These are phyloP conservation scores for Opisthograptis luteolata DNA, from an alignment of 2,888 invertebrate genomes.

Conservation along the genomic window DNA sequence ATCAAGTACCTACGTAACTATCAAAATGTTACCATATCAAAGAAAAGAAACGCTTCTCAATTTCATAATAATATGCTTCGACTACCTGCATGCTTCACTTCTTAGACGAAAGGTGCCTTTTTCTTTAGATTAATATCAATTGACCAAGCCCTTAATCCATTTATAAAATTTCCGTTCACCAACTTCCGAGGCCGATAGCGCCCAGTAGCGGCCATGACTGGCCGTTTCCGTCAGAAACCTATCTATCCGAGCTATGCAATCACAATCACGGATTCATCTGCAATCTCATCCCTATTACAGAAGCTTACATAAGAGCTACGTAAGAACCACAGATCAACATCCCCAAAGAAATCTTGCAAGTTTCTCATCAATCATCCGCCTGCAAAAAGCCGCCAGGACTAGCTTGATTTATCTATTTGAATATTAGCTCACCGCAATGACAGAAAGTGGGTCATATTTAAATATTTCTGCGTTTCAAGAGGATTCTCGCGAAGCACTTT, in stretches of 20 bases:
- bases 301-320: constrained; percentile 51
- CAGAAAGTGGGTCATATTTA: constrained; percentile 53
- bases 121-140: not conserved
- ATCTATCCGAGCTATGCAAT: constrained; percentile 49
- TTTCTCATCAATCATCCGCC: constrained; percentile 69
- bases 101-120: not conserved
- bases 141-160: constrained; percentile 4
- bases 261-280: constrained; percentile 41
- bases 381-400: constrained; percentile 64
- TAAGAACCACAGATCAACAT: constrained; percentile 53
- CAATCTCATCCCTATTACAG: constrained; percentile 63
- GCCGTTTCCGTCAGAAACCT: constrained; percentile 53
- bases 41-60: too few species aligned
- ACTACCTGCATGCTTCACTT: not conserved
- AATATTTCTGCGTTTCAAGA: constrained; percentile 36
- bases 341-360: constrained; percentile 57
- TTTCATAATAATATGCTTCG: too few species aligned
- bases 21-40: too few species aligned
- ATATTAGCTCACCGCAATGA: constrained; percentile 62
- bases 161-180: constrained; percentile 39
- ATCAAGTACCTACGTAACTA: too few species aligned
- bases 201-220: constrained; percentile 60
- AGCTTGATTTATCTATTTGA: constrained; percentile 78
- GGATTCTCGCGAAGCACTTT: constrained; percentile 10
- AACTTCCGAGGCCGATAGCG: constrained; percentile 29